These are phyloP conservation scores for Mantis religiosa DNA, from an alignment of 2,888 invertebrate genomes.

Conservation along the genomic window DNA sequence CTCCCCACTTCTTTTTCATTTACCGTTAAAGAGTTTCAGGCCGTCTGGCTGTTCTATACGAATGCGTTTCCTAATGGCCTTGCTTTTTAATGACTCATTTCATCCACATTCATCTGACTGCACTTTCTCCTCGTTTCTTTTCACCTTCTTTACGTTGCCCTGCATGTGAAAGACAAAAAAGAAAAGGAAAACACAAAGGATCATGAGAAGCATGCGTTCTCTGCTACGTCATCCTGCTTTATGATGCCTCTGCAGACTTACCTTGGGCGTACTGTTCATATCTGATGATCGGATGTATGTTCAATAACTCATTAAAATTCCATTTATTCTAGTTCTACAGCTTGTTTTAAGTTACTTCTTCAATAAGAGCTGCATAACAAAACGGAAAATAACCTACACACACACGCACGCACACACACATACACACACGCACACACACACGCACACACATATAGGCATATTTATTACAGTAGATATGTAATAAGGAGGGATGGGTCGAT, in stretches of 20 bases:
- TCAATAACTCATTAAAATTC: neutral
- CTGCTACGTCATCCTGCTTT: neutral
- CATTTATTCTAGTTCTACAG: neutral
- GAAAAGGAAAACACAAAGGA: neutral
- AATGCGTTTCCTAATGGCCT: neutral
- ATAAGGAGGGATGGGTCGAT: too few relatives aligned
- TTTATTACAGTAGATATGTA: too few relatives aligned
- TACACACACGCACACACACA: too few relatives aligned
- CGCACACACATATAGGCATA: too few relatives aligned
- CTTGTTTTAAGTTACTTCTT: neutral
- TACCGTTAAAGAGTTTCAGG: neutral
- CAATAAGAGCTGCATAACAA: too few relatives aligned
- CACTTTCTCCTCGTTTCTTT: neutral
- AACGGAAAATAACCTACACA: too few relatives aligned
- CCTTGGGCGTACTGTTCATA: too few relatives aligned
- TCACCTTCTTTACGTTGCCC: neutral
- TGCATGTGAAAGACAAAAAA: neutral
- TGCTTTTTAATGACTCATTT: neutral
- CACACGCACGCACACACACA: too few relatives aligned
- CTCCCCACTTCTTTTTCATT: neutral
- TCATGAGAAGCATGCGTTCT: neutral
- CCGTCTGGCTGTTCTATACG: neutral
- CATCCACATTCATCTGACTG: neutral
- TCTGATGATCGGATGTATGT: neutral
- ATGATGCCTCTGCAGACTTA: neutral